Conservation (phyloP, 2,797 vertebrate genomes). For the Esox lucius region DNA sequence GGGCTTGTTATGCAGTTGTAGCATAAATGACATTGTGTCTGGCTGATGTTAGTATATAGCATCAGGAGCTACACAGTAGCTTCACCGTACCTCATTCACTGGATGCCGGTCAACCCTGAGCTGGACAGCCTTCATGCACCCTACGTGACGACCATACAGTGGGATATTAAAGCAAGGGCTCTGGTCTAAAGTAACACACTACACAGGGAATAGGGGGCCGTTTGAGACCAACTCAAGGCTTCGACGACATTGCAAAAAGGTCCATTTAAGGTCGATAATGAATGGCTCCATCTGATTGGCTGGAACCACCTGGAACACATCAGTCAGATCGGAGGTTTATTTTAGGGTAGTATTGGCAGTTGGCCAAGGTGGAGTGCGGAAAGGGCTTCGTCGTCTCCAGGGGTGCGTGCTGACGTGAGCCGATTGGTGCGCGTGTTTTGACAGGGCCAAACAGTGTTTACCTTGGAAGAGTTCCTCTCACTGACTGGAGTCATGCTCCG, state of each 20-base stretch:
- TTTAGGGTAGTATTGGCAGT: background rate
- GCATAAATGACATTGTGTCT: no score
- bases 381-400: background rate
- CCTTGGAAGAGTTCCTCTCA: slow-evolving; percentile 10
- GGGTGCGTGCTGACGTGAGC: background rate
- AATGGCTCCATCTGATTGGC: slow-evolving; percentile 26
- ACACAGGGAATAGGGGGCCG: no score
- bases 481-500: background rate
- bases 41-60: no score
- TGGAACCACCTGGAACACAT: slow-evolving; percentile 29
- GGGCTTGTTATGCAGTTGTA: no score
- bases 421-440: background rate
- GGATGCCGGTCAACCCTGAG: no score
- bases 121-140: no score
- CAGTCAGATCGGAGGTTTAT: slow-evolving; percentile 30
- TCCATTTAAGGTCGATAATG: slow-evolving; percentile 3
- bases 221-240: no score
- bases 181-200: no score
- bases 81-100: no score
- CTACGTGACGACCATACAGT: no score
- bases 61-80: no score
- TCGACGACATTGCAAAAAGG: background rate
- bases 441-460: slow-evolving; percentile 41
- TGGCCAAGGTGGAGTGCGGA: background rate
- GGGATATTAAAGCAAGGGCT: no score